Evolutionary conservation across 1,140 invertebrate species (phyloP), one percentile per base, ranked within the genome.

Genomic region (Calosoma granatense): DNA sequence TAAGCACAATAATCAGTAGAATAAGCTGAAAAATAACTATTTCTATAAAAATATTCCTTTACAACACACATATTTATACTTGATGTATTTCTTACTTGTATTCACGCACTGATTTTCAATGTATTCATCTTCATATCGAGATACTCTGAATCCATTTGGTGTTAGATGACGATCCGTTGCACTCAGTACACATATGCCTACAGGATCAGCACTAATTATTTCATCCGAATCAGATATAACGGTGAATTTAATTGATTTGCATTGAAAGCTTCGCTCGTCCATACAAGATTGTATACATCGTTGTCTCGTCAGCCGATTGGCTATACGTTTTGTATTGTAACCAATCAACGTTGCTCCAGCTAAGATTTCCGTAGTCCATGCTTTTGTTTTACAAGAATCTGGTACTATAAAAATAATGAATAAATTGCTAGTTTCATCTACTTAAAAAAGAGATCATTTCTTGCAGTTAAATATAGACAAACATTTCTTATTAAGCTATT

Each of bases 121-220:
- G 60, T 84, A 84, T 60, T 81, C 76, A 22, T 80, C 81, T 54
- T 81, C 76, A 57, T 76, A 79, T 58, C 78, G 79, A 3, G 80
- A 79, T 0, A 79, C 79, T 22, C 81, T 67, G 58, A 79, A 84
- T 0, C 79, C 76, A 62, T 79, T 79, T 0, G 82, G 81, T 57
- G 79, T 75, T 6, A 80, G 74, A 65, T 78, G 80, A 64, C 80
- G 77, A 64, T 83, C 78, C 60, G 77, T 76, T 30, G 71, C 68
- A 61, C 78, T 81, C 30, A 84, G 64, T 22, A 76, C 72, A 61
- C 82, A 84, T 47, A 71, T 74, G 9, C 82, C 82, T 36, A 72
- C 43, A 51, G 58, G 51, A 1, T 63, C 56, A 26, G 56, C 51
- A 41, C 59, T 64, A 63, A 66, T 63, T 52, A 62, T 65, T 56